Percentiles rank a stretch among this genome's conserved stretches.
phyloP scores from a whole-genome alignment of 2,888 invertebrate genomes.

The Agriopis marginaria region DNA sequence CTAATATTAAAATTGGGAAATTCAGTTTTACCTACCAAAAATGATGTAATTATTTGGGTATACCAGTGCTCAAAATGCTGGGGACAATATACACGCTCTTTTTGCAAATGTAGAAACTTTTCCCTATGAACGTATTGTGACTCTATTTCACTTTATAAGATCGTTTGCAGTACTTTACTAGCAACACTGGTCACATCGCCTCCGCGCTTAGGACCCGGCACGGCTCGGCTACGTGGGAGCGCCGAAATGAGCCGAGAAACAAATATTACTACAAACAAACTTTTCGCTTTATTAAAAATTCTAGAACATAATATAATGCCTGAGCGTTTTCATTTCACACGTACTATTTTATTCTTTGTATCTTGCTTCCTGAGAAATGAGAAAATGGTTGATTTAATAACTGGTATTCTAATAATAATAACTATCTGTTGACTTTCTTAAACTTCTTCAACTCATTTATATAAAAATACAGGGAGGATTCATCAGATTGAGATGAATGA shows the following conservation, averaged over 20 bases:
- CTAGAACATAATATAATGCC: constrained; percentile 45
- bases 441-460: neutral
- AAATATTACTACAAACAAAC: constrained; percentile 70
- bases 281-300: constrained; percentile 68
- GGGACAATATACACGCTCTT: too few relatives aligned
- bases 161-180: neutral
- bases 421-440: neutral
- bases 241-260: constrained; percentile 64
- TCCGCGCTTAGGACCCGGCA: constrained; percentile 24
- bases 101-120: too few relatives aligned
- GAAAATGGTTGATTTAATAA: constrained; percentile 3
- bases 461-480: too few relatives aligned
- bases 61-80: too few relatives aligned
- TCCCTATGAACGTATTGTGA: too few relatives aligned
- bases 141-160: too few relatives aligned
- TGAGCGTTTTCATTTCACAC: constrained; percentile 45
- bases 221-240: constrained; percentile 49
- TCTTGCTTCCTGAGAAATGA: constrained; percentile 14
- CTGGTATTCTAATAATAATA: too few relatives aligned
- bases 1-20: neutral
- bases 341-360: constrained; percentile 25
- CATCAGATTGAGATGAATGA: too few relatives aligned
- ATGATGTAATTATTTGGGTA: too few relatives aligned
- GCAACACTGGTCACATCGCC: constrained; percentile 11
- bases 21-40: too few relatives aligned